phyloP scores from a whole-genome alignment of 2,113 vertebrate genomes.

The Ploceus nigricollis region DNA sequence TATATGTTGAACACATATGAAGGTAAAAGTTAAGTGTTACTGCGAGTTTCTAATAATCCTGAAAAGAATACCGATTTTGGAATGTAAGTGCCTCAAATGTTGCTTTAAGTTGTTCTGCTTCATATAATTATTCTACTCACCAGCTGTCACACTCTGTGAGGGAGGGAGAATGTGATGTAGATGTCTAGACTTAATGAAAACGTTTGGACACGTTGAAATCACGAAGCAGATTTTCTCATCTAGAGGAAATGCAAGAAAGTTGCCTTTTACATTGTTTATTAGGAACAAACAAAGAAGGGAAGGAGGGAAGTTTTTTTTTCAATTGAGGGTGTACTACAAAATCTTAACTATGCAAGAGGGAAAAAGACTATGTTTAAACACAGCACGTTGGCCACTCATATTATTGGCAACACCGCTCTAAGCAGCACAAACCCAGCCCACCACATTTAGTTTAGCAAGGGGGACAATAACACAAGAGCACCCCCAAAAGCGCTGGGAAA shows the following conservation, averaged over 20 bases:
- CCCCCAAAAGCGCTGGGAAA: neutral
- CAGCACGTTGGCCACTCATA: fast-evolving
- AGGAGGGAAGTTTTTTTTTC: neutral
- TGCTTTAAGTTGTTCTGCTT: neutral
- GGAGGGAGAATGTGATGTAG: fast-evolving
- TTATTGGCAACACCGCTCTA: neutral
- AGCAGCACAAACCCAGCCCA: neutral
- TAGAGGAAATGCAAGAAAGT: neutral
- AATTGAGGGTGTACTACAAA: neutral
- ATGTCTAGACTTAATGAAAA: neutral
- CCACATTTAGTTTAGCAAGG: neutral
- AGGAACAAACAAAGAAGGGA: neutral
- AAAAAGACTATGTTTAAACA: neutral
- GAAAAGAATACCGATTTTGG: neutral
- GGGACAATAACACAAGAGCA: neutral
- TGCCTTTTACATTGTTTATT: neutral
- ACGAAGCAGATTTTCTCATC: neutral
- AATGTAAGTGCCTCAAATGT: neutral
- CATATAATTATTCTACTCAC: neutral
- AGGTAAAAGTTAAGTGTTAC: neutral
- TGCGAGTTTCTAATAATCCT: neutral
- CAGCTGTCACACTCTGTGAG: neutral
- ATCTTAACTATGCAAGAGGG: neutral
- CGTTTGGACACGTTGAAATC: neutral
- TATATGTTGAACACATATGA: neutral